These are phyloP conservation scores for Mycteria americana DNA, from an alignment of 2,797 vertebrate species.

Conservation along the genomic window DNA sequence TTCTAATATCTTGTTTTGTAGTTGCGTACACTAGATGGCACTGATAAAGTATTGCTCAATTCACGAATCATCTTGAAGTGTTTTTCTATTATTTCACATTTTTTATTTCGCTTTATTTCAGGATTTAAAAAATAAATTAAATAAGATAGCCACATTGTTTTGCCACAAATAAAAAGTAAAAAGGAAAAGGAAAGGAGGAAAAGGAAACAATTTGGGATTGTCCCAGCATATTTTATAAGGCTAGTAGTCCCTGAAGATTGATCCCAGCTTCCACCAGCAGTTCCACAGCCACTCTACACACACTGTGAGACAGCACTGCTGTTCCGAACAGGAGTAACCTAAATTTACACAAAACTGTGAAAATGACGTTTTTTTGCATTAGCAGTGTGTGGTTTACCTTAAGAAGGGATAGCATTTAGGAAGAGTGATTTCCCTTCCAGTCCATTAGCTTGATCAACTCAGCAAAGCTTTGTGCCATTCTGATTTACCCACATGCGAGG, in stretches of 20 bases:
- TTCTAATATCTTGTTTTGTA: not conserved
- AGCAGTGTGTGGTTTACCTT: not conserved
- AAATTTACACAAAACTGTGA: not conserved
- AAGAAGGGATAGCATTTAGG: not conserved
- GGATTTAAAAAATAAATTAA: not conserved
- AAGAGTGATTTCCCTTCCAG: not conserved
- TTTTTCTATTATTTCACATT: not conserved
- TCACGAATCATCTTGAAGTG: not conserved
- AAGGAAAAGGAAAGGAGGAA: not conserved
- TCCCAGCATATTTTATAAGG: not conserved
- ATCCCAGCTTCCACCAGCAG: not conserved
- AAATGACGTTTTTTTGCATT: not conserved
- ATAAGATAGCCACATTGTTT: not conserved
- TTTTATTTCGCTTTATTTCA: not conserved
- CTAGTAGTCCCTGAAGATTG: not conserved
- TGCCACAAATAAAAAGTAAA: not conserved
- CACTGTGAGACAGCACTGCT: not conserved
- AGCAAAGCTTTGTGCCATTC: not conserved
- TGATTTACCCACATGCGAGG: not conserved
- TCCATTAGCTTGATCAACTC: not conserved
- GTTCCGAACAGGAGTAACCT: not conserved
- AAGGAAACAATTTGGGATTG: not conserved
- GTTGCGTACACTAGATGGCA: slow-evolving; percentile 63
- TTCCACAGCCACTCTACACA: not conserved
- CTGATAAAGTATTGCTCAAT: slow-evolving; percentile 45